Conservation (phyloP, 2,888 invertebrate species). For the Masnerella sp. region DNA sequence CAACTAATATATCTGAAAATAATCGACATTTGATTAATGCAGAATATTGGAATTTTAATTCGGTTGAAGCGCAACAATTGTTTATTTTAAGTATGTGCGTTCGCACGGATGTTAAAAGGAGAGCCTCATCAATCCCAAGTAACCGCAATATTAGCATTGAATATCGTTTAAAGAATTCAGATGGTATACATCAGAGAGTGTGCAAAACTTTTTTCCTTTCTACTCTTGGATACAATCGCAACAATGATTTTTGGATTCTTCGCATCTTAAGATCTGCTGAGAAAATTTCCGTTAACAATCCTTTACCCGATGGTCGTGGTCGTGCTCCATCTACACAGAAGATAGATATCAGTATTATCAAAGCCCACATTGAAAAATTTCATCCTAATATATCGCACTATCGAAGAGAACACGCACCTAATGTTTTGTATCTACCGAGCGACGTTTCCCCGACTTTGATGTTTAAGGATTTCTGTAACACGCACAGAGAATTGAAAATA, state of each 20-base stretch:
- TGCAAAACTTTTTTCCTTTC: conserved; percentile 32
- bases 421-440: conserved; percentile 26
- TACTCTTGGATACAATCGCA: too few species aligned
- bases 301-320: conserved; percentile 8
- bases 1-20: neutral
- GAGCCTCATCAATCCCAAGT: neutral
- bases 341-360: conserved; percentile 7
- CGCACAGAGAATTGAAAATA: conserved; percentile 3
- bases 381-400: conserved; percentile 31
- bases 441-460: conserved; percentile 12
- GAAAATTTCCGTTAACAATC: conserved; percentile 1
- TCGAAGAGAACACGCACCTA: conserved; percentile 31
- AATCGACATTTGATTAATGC: neutral
- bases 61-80: conserved; percentile 10
- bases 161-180: conserved; percentile 4
- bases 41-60: conserved; percentile 11
- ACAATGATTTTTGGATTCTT: too few species aligned
- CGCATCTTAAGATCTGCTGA: neutral
- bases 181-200: conserved; percentile 12
- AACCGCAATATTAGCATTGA: conserved; percentile 5
- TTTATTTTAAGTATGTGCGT: conserved; percentile 20
- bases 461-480: conserved; percentile 20
- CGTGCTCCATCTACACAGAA: conserved; percentile 11
- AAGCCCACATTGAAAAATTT: conserved; percentile 19
- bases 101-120: conserved; percentile 16